phyloP scores from a whole-genome alignment of 23 tunicate species.

The Phallusia fumigata region DNA sequence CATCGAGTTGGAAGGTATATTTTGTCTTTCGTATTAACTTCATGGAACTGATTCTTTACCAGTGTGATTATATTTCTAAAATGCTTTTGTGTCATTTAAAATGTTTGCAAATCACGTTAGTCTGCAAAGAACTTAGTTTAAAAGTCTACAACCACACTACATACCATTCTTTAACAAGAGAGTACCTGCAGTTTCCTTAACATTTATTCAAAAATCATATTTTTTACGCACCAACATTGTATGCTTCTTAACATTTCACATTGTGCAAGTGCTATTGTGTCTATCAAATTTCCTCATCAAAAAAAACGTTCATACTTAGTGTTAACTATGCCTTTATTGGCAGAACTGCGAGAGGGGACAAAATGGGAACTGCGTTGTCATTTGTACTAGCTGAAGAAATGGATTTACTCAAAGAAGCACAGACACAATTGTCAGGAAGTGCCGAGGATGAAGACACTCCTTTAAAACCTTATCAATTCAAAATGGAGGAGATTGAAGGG shows the following conservation, averaged over 20 bases:
- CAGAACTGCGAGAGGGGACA: constrained; percentile 85
- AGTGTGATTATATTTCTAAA: too few species aligned
- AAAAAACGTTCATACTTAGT: neutral
- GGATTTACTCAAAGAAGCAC: constrained; percentile 45
- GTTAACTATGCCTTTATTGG: constrained; percentile 3
- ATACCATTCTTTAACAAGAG: too few species aligned
- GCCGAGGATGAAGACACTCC: constrained; percentile 37
- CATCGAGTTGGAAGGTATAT: constrained; percentile 84
- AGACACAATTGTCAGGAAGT: constrained; percentile 30
- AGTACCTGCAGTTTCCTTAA: too few species aligned
- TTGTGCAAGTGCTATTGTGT: too few species aligned
- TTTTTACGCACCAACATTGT: too few species aligned
- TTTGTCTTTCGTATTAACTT: too few species aligned
- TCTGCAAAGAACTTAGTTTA: too few species aligned
- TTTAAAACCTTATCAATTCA: constrained; percentile 66
- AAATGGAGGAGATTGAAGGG: constrained; percentile 86
- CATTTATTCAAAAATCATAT: too few species aligned
- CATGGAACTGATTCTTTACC: too few species aligned
- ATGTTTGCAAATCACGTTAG: neutral
- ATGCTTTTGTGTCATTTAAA: too few species aligned
- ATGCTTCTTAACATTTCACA: too few species aligned
- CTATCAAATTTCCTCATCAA: too few species aligned
- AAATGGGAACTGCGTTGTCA: constrained; percentile 78
- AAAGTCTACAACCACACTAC: neutral
- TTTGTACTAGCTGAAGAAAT: constrained; percentile 67